Conservation (phyloP, 2,797 vertebrate genomes). For the Aeoliscus strigatus region DNA sequence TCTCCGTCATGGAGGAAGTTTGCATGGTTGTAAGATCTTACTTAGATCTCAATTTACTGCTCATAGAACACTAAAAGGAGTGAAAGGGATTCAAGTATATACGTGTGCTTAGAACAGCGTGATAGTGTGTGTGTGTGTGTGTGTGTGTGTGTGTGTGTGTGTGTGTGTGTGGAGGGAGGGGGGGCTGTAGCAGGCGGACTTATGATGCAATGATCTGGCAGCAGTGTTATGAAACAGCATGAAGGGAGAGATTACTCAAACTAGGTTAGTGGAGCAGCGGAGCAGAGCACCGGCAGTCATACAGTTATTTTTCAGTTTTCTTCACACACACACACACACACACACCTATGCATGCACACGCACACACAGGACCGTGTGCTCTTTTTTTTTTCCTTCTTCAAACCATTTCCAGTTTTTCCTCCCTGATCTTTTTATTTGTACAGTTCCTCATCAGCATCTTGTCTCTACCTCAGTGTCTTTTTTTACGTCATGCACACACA, state of each 20-base stretch:
- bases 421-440: constrained; percentile 16
- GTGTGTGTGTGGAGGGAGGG: constrained; percentile 6
- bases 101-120: constrained; percentile 12
- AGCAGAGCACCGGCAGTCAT: constrained; percentile 45
- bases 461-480: no score
- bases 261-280: constrained; percentile 76
- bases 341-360: constrained; percentile 6
- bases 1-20: constrained; percentile 23
- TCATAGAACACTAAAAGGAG: no score
- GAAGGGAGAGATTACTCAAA: constrained; percentile 76
- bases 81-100: constrained; percentile 20
- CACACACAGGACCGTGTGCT: constrained; percentile 2
- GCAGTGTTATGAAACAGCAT: constrained; percentile 74
- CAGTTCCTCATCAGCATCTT: constrained; percentile 20
- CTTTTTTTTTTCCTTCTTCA: constrained; percentile 19
- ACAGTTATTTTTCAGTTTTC: constrained; percentile 30
- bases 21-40: no score
- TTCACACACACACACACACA: constrained; percentile 1
- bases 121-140: no score
- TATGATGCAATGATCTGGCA: constrained; percentile 76
- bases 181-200: constrained; percentile 32
- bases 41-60: neutral
- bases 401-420: constrained; percentile 17
- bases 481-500: no score
- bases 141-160: constrained; percentile 16